Conservation (phyloP, 2,113 vertebrate species). For the Clarias macrocephalus region DNA sequence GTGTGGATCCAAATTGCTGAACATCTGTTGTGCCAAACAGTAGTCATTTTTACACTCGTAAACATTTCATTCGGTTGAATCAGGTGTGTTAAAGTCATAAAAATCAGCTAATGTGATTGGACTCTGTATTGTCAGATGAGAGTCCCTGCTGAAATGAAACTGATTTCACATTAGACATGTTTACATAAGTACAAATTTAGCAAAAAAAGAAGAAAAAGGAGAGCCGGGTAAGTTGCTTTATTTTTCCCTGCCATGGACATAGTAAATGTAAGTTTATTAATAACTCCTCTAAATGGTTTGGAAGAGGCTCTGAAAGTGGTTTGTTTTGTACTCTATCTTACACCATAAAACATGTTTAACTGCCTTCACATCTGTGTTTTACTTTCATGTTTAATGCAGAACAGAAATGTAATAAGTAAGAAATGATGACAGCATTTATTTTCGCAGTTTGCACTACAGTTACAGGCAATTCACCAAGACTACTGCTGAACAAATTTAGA, state of each 20-base stretch:
- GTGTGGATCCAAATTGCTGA: background rate
- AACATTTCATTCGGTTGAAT: background rate
- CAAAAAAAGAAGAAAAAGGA: background rate
- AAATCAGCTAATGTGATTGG: background rate
- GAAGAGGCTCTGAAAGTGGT: background rate
- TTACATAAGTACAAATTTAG: background rate
- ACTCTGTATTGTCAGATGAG: background rate
- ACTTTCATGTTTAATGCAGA: background rate
- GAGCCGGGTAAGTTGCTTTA: slow-evolving; percentile 8
- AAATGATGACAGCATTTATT: background rate
- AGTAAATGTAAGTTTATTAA: background rate
- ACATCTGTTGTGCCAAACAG: background rate
- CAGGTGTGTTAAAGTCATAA: background rate
- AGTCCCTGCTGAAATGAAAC: background rate
- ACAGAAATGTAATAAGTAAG: background rate
- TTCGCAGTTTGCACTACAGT: background rate
- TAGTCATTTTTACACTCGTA: background rate
- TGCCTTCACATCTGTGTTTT: background rate
- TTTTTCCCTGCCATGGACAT: background rate
- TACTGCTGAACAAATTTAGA: background rate
- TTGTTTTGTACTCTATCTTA: background rate
- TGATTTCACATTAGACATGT: background rate
- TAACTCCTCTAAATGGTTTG: background rate
- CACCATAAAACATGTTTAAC: background rate
- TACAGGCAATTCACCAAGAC: background rate